phyloP scores from a whole-genome alignment of 2,113 vertebrate genomes.

The human (Homo sapiens) region GRCh38 chr11:129113501-129114000 shows the following conservation, averaged over 20 bases:
- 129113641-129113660: neutral
- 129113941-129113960: neutral
- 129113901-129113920: neutral
- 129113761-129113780: neutral
- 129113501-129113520: neutral
- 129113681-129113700: neutral
- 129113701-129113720: neutral
- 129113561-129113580: neutral
- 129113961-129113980: neutral
- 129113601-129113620: neutral
- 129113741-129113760: neutral
- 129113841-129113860: neutral
- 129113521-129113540: neutral
- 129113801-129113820: neutral
- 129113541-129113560: neutral
- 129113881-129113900: neutral
- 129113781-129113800: neutral
- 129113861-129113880: neutral
- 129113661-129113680: neutral
- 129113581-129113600: neutral
- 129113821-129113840: neutral
- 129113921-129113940: neutral
- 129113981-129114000: neutral
- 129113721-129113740: neutral
- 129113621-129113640: neutral